Base-by-base conservation (phyloP, 2,797 vertebrate genomes). In the Pipistrellus kuhlii region DNA sequence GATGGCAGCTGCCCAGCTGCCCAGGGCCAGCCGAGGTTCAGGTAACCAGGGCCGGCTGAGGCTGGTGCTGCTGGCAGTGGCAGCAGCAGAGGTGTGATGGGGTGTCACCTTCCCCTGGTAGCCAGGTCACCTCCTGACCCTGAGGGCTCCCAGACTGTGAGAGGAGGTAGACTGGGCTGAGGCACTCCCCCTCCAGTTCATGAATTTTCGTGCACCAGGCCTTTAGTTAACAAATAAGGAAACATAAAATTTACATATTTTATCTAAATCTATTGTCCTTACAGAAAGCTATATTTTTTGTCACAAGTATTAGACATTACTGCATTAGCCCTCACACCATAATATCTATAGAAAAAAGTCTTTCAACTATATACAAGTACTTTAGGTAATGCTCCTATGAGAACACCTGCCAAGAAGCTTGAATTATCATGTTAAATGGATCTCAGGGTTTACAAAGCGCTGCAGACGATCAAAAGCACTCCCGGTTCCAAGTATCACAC, bases 381-480 rank as follows among this genome's bases (percentile, higher is more conserved):
- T 77, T 81, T 62, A 85, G 51, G 75, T 53, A 72, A 90, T 21
- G 27, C 25, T 69, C 41, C 85, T 92, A 94, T 51, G 83, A 83
- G 91, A 93, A 93, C 38, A 94, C 72, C 78, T 84, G 82, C 88
- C 90, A 89, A 88, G 25, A 18, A 68, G 46, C 81, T 78, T 62
- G 35, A 86, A 84, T 51, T 51, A 23, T 68, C 78, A 48, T 21
- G 55, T 59, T 57, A 87, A 86, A 62, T 59, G 85, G 81, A 75
- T 95, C 92, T 93, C 57, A 96, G 91, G 62, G 57, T 41, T 96
- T 92, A 96, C 51, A 96, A 95, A 97, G 97, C 90, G 59, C 57
- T 88, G 64, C 51, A 46, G 80, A 91, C 68, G 90, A 97, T 94
- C 75, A 95, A 97, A 97, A 80, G 62, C 93, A 97, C 96, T 96